A percentile compares a stretch with the other conserved stretches of the same genome.
These are phyloP conservation scores for Mobula birostris DNA, from an alignment of 2,113 vertebrate genomes.

Conservation along the genomic window DNA sequence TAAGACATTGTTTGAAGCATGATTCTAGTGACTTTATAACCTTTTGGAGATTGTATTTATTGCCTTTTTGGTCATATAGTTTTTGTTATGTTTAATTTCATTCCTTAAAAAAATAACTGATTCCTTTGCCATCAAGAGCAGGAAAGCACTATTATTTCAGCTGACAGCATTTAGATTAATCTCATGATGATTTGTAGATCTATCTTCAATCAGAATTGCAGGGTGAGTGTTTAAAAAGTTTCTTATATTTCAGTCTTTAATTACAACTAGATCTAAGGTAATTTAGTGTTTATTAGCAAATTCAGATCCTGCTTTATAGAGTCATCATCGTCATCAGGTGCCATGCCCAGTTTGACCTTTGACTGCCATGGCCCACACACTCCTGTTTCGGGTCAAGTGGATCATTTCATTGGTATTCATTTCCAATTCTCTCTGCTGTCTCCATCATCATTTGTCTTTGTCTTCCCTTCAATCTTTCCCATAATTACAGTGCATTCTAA, in stretches of 20 bases:
- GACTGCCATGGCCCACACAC: too few species aligned
- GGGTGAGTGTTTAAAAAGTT: neutral
- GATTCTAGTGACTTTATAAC: neutral
- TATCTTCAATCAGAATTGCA: neutral
- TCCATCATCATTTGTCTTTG: too few species aligned
- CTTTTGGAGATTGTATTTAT: neutral
- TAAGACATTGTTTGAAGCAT: neutral
- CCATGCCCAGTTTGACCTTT: too few species aligned
- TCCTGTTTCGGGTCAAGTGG: too few species aligned
- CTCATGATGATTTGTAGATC: neutral
- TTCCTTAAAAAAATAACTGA: neutral
- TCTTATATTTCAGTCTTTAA: too few species aligned
- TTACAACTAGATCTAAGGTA: neutral
- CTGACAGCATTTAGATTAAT: neutral
- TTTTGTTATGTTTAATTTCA: neutral
- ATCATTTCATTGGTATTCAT: too few species aligned
- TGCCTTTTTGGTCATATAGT: neutral
- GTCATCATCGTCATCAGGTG: too few species aligned
- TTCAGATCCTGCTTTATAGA: too few species aligned
- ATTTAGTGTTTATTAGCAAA: neutral
- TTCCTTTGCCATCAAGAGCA: neutral
- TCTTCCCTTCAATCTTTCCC: too few species aligned
- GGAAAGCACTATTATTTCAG: neutral
- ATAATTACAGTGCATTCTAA: too few species aligned
- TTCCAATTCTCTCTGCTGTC: too few species aligned